These are phyloP conservation scores for Elachura formosa DNA, from an alignment of 2,113 vertebrate genomes.

Conservation along the genomic window DNA sequence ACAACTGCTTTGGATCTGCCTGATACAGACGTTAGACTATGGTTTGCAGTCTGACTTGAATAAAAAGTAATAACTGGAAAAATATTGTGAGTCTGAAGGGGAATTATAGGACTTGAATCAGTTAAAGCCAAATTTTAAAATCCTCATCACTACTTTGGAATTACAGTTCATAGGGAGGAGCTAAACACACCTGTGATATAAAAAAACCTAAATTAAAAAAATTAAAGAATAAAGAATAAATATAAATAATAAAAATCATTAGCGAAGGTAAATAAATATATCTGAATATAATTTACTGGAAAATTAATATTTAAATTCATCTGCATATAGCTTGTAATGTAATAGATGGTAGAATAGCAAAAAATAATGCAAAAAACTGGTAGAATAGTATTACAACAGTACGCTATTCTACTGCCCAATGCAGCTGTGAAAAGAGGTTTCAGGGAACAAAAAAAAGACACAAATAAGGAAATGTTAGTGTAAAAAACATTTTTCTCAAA, in stretches of 20 bases:
- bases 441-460: too few relatives aligned
- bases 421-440: neutral
- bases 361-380: too few relatives aligned
- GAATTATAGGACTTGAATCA: neutral
- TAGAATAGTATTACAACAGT: neutral
- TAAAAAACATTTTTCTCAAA: fast-evolving
- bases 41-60: neutral
- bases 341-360: too few relatives aligned
- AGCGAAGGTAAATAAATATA: neutral
- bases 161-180: neutral
- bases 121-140: neutral
- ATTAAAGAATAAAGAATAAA: neutral
- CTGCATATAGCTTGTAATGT: neutral
- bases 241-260: neutral
- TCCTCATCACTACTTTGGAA: neutral
- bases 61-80: neutral
- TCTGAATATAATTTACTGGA: neutral
- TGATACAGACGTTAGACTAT: neutral
- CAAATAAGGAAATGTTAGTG: neutral
- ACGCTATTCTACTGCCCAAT: neutral
- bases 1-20: neutral
- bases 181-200: neutral
- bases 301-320: neutral
- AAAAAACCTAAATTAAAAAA: neutral
- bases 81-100: neutral